These are phyloP conservation scores for Podotricha telesiphe DNA, from an alignment of 2,888 invertebrate genomes.

Conservation along the genomic window DNA sequence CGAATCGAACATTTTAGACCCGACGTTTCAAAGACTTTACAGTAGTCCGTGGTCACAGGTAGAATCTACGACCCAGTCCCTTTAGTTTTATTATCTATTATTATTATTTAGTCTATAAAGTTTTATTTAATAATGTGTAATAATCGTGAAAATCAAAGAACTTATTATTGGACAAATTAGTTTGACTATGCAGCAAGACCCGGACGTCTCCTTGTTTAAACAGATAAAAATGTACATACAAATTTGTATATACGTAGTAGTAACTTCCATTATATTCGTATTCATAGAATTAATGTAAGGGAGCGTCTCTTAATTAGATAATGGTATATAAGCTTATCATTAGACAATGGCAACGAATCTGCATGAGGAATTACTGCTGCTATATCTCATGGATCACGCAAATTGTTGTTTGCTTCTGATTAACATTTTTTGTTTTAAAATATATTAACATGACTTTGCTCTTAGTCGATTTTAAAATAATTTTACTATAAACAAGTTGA, in stretches of 20 bases:
- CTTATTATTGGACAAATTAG: no score
- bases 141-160: no score
- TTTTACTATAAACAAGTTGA: no score
- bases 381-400: conserved; percentile 7
- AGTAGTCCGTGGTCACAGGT: no score
- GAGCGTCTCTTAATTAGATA: conserved; percentile 26
- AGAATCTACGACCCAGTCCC: no score
- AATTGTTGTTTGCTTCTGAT: conserved; percentile 12
- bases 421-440: not conserved
- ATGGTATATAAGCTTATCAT: conserved; percentile 24
- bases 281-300: conserved; percentile 19
- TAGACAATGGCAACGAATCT: conserved; percentile 10
- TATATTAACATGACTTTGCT: conserved; percentile 5
- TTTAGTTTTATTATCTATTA: no score
- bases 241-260: not conserved
- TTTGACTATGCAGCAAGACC: no score
- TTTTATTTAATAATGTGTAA: no score
- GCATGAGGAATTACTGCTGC: conserved; percentile 9
- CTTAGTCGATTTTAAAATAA: not conserved
- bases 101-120: no score
- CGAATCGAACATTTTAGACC: no score
- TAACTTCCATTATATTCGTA: conserved; percentile 5
- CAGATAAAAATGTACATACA: not conserved
- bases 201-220: no score
- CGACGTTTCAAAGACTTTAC: no score